Evolutionary conservation across 2,113 vertebrate genomes (phyloP), one percentile per base, ranked within the genome.

Genomic region (Melanocharis versteri): DNA sequence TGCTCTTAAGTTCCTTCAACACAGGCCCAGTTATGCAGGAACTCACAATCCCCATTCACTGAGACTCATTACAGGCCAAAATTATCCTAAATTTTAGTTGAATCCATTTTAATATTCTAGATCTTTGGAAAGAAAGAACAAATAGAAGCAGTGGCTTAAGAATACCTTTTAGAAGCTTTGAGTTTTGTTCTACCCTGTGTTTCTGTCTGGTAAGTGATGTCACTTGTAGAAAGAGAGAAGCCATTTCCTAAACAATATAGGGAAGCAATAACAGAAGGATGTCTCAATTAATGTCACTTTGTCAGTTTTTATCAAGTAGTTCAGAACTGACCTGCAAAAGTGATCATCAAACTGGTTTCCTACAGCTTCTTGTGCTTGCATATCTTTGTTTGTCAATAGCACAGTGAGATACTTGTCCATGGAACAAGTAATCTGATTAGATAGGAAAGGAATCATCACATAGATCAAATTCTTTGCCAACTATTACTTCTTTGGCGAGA

Each of bases 1-100:
- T 85, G 4, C 58, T 50, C 51, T 54, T 37, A 62, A 37, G 2
- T 31, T 57, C 26, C 9, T 71, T 51, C 47, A 70, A 64, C 11
- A 51, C 5, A 33, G 20, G 10, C 3, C 10, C 1, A 14, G 4
- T 39, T 40, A 6, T 56, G 24, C 22, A 24, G 13, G 24, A 80
- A 6, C 15, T 48, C 9, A 82, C 20, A 78, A 19, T 31, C 62
- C 24, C 27, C 9, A 20, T 17, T 66, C 0, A 0, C 16, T 68
- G 27, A 78, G 19, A n/a, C 13, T 69, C 48, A 23, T 69, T 83
- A 47, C 21, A 87, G 35, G 62, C 3, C 39, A 81, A 68, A 24
- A 40, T 9, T 3, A 66, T 33, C 54, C 40, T 44, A 48, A 37
- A 61, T 47, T 68, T 87, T 47, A n/a, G 1, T 9, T 75, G 11